These are phyloP conservation scores for Drosophila mauritiana DNA, from an alignment of 1,140 invertebrate genomes.

Conservation along the genomic window DNA sequence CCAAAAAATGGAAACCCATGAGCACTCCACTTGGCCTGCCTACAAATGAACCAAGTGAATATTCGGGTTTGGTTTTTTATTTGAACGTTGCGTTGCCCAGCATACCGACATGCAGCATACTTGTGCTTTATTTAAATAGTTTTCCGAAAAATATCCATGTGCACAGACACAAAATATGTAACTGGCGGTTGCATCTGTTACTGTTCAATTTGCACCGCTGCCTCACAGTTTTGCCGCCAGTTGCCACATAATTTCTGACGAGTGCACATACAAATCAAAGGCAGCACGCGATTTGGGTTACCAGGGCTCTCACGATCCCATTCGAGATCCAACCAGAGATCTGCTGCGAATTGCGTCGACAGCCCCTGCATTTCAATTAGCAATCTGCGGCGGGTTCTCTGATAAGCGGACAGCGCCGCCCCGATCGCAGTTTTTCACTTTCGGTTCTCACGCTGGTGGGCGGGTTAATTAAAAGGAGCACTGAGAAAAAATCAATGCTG, in stretches of 20 bases:
- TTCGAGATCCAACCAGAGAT: slow-evolving; percentile 15
- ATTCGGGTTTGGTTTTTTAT: slow-evolving; percentile 55
- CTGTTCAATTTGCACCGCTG: slow-evolving; percentile 37
- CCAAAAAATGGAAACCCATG: slow-evolving; percentile 36
- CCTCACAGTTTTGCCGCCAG: slow-evolving; percentile 53
- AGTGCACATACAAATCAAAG: slow-evolving; percentile 61
- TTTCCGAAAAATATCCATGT: slow-evolving; percentile 29
- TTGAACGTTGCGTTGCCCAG: slow-evolving; percentile 56
- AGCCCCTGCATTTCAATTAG: slow-evolving; percentile 70
- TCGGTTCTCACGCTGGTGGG: slow-evolving; percentile 57
- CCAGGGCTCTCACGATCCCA: slow-evolving; percentile 64
- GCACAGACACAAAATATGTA: slow-evolving; percentile 40
- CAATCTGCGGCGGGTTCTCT: slow-evolving; percentile 22
- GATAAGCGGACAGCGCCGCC: slow-evolving; percentile 41
- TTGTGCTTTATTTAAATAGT: slow-evolving; percentile 63
- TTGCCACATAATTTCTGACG: slow-evolving; percentile 58
- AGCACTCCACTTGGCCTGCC: slow-evolving; percentile 70
- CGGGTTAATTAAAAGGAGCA: background rate
- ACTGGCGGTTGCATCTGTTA: slow-evolving; percentile 49
- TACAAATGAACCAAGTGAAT: slow-evolving; percentile 71
- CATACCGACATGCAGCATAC: slow-evolving; percentile 64
- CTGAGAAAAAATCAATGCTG: background rate
- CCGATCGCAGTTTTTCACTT: slow-evolving; percentile 40
- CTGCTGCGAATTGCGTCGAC: slow-evolving; percentile 57
- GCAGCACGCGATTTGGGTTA: slow-evolving; percentile 63